Evolutionary conservation across 2,113 vertebrate species (phyloP).

Genomic region (Microcebus tavaratra): DNA sequence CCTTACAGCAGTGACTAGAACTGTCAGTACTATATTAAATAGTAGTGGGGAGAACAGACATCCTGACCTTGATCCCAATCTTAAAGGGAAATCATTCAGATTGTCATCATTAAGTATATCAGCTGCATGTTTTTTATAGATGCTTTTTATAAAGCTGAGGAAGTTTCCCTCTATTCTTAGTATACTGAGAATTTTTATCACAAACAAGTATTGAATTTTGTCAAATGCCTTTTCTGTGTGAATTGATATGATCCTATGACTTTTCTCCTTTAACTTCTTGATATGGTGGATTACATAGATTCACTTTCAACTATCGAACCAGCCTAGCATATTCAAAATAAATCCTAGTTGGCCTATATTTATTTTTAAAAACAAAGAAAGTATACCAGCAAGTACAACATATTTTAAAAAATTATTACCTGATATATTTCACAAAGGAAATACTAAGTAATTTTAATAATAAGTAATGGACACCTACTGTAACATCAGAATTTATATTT

Average conservation of each 20-base stretch:
- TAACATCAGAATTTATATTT: background rate
- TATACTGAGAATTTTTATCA: background rate
- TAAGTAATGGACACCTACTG: background rate
- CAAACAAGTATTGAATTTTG: background rate
- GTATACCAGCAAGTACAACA: rapidly evolving
- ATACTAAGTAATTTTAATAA: background rate
- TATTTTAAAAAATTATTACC: background rate
- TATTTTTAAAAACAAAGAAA: background rate
- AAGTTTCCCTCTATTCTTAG: background rate
- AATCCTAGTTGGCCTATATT: background rate
- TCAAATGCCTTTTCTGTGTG: background rate
- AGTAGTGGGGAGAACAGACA: background rate
- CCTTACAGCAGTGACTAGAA: background rate
- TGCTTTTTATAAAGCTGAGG: background rate
- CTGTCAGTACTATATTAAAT: background rate
- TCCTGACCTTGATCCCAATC: background rate
- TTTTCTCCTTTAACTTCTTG: background rate
- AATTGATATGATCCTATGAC: background rate
- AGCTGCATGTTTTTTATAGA: background rate
- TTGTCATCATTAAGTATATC: background rate
- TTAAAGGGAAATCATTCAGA: background rate
- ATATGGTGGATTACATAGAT: background rate
- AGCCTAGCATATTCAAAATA: background rate
- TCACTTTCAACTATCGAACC: background rate
- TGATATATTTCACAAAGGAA: background rate